Evolutionary conservation across 92 coral and sea anemone genomes (phyloP).

Genomic region (Parazoanthus swiftii): DNA sequence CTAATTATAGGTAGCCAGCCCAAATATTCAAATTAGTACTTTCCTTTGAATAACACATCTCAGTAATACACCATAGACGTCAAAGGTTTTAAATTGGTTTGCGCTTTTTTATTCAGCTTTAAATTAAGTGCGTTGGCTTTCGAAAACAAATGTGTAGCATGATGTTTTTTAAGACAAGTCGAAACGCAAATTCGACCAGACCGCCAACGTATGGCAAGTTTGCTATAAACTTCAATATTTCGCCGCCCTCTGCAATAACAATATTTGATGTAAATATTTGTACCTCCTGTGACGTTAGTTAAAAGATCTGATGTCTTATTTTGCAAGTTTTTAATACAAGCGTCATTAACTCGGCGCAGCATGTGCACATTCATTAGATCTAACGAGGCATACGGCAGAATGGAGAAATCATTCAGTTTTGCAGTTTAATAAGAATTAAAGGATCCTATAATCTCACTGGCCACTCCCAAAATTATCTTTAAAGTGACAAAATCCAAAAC

Average conservation of each 20-base stretch:
- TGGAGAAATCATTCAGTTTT: background rate
- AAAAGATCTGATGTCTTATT: slow-evolving; percentile 37
- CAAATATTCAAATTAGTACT: slow-evolving; percentile 34
- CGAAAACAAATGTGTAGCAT: background rate
- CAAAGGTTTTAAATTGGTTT: background rate
- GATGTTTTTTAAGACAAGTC: background rate
- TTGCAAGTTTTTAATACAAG: slow-evolving; percentile 32
- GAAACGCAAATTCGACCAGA: slow-evolving; percentile 5
- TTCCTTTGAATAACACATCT: slow-evolving; percentile 32
- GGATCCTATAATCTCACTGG: background rate
- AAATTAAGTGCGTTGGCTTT: slow-evolving; percentile 9
- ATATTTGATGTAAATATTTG: slow-evolving; percentile 42
- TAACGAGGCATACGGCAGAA: background rate
- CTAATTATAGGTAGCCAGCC: slow-evolving; percentile 24
- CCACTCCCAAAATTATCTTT: slow-evolving; percentile 13
- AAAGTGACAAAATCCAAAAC: slow-evolving; percentile 1
- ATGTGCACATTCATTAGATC: slow-evolving; percentile 7
- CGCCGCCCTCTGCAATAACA: slow-evolving; percentile 8
- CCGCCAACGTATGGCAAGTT: slow-evolving; percentile 22
- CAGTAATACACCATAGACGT: slow-evolving; percentile 13
- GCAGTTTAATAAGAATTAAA: background rate
- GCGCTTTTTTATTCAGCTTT: background rate
- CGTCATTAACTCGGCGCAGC: slow-evolving; percentile 31
- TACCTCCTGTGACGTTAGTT: slow-evolving; percentile 11
- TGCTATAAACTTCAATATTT: slow-evolving; percentile 2